phyloP scores from a whole-genome alignment of 2,797 vertebrate genomes.

The Microhierax caerulescens region DNA sequence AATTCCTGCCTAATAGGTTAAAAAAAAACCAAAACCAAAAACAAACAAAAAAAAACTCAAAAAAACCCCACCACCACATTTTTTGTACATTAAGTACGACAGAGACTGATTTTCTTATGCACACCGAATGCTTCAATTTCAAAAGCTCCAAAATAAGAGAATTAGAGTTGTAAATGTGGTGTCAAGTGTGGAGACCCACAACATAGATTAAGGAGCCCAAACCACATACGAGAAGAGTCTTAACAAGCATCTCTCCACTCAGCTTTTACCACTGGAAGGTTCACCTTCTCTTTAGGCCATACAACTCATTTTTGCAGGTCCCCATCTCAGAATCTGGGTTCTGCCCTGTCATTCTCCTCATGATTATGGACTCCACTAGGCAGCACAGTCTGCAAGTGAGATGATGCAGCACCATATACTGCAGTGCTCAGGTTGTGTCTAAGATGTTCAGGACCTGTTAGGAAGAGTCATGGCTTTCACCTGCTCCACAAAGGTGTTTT shows the following conservation, averaged over 20 bases:
- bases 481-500: background rate
- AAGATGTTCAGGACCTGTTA: background rate
- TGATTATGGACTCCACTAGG: background rate
- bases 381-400: background rate
- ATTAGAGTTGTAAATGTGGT: background rate
- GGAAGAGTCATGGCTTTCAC: background rate
- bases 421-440: background rate
- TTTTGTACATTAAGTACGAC: background rate
- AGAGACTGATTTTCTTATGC: background rate
- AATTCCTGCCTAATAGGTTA: background rate
- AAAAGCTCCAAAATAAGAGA: no score
- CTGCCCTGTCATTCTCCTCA: background rate
- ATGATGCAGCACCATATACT: background rate
- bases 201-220: background rate
- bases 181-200: no score
- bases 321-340: background rate
- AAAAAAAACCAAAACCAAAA: background rate
- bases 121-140: background rate
- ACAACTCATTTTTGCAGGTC: background rate
- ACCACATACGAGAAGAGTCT: background rate
- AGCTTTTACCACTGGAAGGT: background rate
- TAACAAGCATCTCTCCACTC: background rate
- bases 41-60: background rate
- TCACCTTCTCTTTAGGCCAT: background rate
- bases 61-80: accelerated